Percentiles rank a stretch among this genome's conserved stretches.
Conservation (phyloP, 1,140 invertebrate genomes). For the Megalonaias nervosa region DNA sequence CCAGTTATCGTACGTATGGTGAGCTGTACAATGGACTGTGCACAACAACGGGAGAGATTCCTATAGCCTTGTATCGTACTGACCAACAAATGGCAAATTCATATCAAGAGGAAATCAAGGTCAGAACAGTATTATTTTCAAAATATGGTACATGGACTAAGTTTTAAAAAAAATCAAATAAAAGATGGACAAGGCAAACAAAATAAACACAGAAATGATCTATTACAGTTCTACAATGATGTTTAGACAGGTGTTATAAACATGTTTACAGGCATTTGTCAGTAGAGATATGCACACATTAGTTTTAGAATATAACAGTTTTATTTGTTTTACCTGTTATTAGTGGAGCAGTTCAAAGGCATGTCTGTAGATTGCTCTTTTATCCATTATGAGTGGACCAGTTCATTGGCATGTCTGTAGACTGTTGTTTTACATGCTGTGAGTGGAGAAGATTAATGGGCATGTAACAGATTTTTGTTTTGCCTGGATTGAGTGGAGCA, state of each 20-base stretch:
- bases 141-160: constrained; percentile 12
- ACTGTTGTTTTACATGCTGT: no score
- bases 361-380: no score
- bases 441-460: no score
- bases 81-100: constrained; percentile 34
- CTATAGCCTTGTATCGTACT: constrained; percentile 66
- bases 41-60: constrained; percentile 61
- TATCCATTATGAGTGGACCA: no score
- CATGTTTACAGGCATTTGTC: no score
- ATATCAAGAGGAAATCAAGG: not conserved
- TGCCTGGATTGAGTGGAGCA: no score
- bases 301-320: no score
- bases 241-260: not conserved
- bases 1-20: constrained; percentile 58
- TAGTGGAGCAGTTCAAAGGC: no score
- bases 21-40: constrained; percentile 60
- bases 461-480: no score
- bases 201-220: not conserved
- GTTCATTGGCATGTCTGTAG: no score
- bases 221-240: not conserved
- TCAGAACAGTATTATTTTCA: constrained; percentile 1
- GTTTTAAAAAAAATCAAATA: not conserved
- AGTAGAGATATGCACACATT: no score
- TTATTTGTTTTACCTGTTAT: no score
- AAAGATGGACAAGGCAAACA: not conserved